phyloP scores from a whole-genome alignment of 1,140 invertebrate species.

The Xylocopa sonorina region DNA sequence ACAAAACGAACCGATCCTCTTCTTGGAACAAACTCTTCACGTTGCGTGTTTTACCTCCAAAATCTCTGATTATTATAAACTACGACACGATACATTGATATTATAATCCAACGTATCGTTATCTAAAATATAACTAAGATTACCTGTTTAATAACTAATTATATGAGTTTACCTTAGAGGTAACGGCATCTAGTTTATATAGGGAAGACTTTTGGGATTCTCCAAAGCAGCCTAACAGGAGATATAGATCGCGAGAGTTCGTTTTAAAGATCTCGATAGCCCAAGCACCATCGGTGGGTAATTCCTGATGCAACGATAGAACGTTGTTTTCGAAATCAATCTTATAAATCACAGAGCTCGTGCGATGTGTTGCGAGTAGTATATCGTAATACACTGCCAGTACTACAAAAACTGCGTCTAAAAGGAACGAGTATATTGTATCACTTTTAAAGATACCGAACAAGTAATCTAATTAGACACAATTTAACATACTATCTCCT shows the following conservation, averaged over 20 bases:
- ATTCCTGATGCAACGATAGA: constrained; percentile 49
- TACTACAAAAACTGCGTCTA: constrained; percentile 63
- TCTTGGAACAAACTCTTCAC: constrained; percentile 56
- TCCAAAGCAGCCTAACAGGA: constrained; percentile 63
- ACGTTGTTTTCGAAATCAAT: constrained; percentile 52
- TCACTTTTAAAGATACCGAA: constrained; percentile 4
- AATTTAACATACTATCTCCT: constrained; percentile 53
- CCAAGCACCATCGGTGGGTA: constrained; percentile 63
- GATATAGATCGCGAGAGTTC: constrained; percentile 42
- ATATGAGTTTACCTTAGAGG: constrained; percentile 51
- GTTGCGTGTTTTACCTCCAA: constrained; percentile 61
- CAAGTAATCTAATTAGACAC: neutral
- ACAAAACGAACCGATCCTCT: constrained; percentile 63
- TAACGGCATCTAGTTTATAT: constrained; percentile 53
- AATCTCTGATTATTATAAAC: constrained; percentile 58
- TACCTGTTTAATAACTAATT: too few relatives aligned
- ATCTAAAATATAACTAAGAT: neutral
- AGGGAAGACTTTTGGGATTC: constrained; percentile 60
- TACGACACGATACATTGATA: neutral
- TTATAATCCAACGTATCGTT: neutral
- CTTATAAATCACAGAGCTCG: constrained; percentile 65
- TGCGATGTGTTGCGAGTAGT: constrained; percentile 42
- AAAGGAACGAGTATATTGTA: constrained; percentile 15
- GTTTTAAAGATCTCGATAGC: constrained; percentile 65
- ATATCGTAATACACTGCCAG: constrained; percentile 70